Base-by-base conservation (phyloP, 1,140 invertebrate species). In the Maconellicoccus hirsutus region DNA sequence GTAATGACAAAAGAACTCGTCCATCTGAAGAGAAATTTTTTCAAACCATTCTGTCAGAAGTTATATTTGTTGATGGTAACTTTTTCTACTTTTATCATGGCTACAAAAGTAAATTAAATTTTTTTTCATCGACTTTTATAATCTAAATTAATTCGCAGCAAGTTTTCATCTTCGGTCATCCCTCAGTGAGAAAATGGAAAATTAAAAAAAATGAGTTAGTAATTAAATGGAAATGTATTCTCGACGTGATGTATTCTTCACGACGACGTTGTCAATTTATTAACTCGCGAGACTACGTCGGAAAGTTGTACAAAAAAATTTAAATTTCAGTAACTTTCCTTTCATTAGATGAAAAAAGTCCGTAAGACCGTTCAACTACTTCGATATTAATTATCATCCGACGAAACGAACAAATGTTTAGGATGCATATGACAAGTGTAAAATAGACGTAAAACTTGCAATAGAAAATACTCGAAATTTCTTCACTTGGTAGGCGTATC, bases 191-290 rank as follows among this genome's bases (percentile, higher is more conserved):
- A 16, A 16, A 12, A 3, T 33, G 29, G 29, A 12, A 33, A 33
- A 33, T 33, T 33, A 33, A 52, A 52, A 52, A 52, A 52, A 8
- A 19, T 16, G 6, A 6, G 4, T 16, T 52, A 3, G 10, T 52
- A 52, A 52, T 52, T 52, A 52, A 52, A 52, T 52, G 42, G 42
- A 16, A 52, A 52, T 52, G 42, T 52, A 52, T 52, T 52, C 42
- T 52, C 29, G 29, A 12, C 29, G 42, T 52, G 42, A 16, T 16
- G n/a, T 33, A 33, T 52, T 52, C n/a, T 16, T 8, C 42, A 3
- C 42, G n/a, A 6, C 42, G 42, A 3, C 3, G 10, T 16, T 52
- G 42, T 52, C 42, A 52, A 52, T 52, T 52, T 16, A 52, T 52
- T 52, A 52, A 52, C 42, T 52, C 42, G 12, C n/a, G 42, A 52